Base-by-base conservation (phyloP, 1,140 invertebrate genomes). In the Heterodera carotae region DNA sequence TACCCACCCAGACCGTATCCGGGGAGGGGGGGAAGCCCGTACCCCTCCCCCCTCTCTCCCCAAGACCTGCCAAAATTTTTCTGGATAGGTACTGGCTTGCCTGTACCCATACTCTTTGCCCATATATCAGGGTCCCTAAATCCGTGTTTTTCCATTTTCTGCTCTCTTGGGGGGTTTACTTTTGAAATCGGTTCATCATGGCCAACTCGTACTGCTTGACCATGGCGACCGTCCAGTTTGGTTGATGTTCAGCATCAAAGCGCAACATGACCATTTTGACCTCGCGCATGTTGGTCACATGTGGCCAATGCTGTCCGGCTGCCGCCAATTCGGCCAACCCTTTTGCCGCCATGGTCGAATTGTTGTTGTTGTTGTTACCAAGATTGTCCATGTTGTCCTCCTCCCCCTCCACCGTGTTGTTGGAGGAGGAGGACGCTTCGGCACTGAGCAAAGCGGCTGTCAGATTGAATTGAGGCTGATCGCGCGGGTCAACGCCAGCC, bases 181-280 rank as follows among this genome's bases (percentile, higher is more conserved):
- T 69, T 73, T 86, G 59, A 59, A 86, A 86, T 18, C 69, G 34
- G 29, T 86, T 72, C 29, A 86, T 82, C 69, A 86, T 69, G 39
- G 66, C 73, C 79, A 86, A 82, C 76, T 86, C 85, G 69, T 85
- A 86, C n/a, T 74, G 31, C 68, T 88, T 86, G 3, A 86, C 83
- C 27, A 84, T 75, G 34, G 53, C 74, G 33, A 75, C 76, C 8
- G 68, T 81, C 85, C 86, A 87, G n/a, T 79, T 77, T 5, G 56
- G 31, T 18, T 84, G 69, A 53, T 86, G 86, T 69, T 80, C 85
- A 27, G 85, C 84, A 12, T 85, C 84, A 33, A 87, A 81, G 72
- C 86, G 85, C 3, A 87, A 34, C 15, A 85, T 79, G 34, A 86
- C 75, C 83, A 86, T 86, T 66, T 86, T 86, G 0, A 86, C 78